Base-by-base conservation (phyloP, 2,888 invertebrate species). In the Spisula solida region DNA sequence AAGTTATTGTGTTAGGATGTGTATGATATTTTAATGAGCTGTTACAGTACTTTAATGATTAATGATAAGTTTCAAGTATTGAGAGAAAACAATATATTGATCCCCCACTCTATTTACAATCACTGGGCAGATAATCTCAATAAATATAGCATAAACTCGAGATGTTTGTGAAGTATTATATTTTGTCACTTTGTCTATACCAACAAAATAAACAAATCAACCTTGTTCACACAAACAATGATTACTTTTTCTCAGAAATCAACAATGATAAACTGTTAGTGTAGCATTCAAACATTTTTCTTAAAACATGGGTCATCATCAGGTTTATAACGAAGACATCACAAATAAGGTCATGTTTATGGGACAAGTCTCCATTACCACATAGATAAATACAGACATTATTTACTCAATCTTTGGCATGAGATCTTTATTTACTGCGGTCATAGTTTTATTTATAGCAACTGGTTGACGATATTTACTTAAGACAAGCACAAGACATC, bases 391-490 rank as follows among this genome's bases (percentile, higher is more conserved):
- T 60, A 60, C 25, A 25, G 25, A 20, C 60, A 60, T n/a, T 60
- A 60, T 60, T 60, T 60, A 60, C 60, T n/a, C 25, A 60, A 60
- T 60, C 60, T 60, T 60, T 25, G n/a, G 20, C n/a, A n/a, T 8
- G 6, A 20, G 25, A n/a, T 60, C 25, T 60, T 60, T 60, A 60
- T 60, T 60, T 60, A 60, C 60, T 25, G 25, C 18, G 20, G 18
- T 60, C 60, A 60, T 14, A 60, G 60, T 60, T n/a, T 60, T 60
- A 60, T 60, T 60, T 20, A 60, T 60, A 60, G 60, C 60, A 60
- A 60, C 60, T 8, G 60, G 1, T 1, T 51, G 14, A 14, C 16
- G 51, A 51, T 60, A 60, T 60, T 60, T 60, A 60, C 60, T 60
- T n/a, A 60, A n/a, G 60, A n/a, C 4, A 60, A 60, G 60, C 60